A percentile compares a stretch with the other conserved stretches of the same genome.
These are phyloP conservation scores for Chaetophractus vellerosus DNA, from an alignment of 2,797 vertebrate genomes.

Conservation along the genomic window DNA sequence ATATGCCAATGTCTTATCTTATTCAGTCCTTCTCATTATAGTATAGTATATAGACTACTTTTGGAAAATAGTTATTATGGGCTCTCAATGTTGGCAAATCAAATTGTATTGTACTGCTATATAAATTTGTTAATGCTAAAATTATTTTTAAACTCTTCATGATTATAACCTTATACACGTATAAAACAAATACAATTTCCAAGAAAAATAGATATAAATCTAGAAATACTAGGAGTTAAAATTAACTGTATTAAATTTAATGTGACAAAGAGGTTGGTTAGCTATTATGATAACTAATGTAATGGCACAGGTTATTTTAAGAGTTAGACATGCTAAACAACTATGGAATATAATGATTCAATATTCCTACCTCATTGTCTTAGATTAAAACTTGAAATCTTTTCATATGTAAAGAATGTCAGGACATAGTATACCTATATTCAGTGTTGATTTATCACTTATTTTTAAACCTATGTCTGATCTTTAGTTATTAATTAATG, in stretches of 20 bases:
- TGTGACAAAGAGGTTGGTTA: neutral
- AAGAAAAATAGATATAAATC: neutral
- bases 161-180: neutral
- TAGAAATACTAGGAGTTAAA: neutral
- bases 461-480: neutral
- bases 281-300: neutral
- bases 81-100: neutral
- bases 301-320: neutral
- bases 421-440: neutral
- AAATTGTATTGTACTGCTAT: no score
- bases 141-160: neutral
- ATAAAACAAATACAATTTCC: neutral
- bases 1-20: neutral
- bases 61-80: neutral
- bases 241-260: neutral
- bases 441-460: neutral
- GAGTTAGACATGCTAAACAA: neutral
- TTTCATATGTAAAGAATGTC: neutral
- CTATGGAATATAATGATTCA: neutral
- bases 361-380: neutral
- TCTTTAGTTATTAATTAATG: neutral
- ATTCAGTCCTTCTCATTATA: neutral
- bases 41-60: neutral
- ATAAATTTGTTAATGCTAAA: neutral
- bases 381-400: neutral